Evolutionary conservation across 2,888 invertebrate species (phyloP).

Genomic region (Eupithecia vulgata): DNA sequence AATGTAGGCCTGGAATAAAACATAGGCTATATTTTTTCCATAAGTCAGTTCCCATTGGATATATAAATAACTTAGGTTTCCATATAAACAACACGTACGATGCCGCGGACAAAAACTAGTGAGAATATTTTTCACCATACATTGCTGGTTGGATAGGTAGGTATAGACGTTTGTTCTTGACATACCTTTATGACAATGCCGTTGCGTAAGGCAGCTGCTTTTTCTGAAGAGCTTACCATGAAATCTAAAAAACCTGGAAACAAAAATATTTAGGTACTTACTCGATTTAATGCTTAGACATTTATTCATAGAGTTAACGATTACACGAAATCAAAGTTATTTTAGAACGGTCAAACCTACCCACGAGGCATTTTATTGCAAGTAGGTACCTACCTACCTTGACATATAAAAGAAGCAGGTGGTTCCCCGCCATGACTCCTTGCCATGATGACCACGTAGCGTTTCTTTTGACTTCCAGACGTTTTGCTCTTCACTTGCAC

Average conservation of each 20-base stretch:
- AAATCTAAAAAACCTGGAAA: conserved; percentile 93
- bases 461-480: conserved; percentile 59
- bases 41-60: too few species aligned
- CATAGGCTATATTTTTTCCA: too few species aligned
- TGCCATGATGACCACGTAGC: conserved; percentile 93
- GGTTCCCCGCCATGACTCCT: conserved; percentile 97
- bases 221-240: conserved; percentile 91
- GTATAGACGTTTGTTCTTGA: not conserved
- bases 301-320: too few species aligned
- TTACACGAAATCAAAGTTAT: too few species aligned
- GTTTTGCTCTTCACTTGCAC: conserved; percentile 81
- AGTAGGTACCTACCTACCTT: too few species aligned
- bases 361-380: not conserved
- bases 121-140: not conserved
- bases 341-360: not conserved
- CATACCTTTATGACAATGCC: conserved; percentile 70
- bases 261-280: not conserved
- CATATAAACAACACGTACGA: too few species aligned
- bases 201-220: conserved; percentile 69
- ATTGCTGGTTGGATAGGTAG: not conserved
- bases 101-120: too few species aligned
- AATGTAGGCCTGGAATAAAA: too few species aligned
- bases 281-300: not conserved
- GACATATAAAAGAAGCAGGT: conserved; percentile 96
- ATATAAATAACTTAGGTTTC: too few species aligned